phyloP scores from a whole-genome alignment of 2,113 vertebrate species.

The Stigmatopora nigra region DNA sequence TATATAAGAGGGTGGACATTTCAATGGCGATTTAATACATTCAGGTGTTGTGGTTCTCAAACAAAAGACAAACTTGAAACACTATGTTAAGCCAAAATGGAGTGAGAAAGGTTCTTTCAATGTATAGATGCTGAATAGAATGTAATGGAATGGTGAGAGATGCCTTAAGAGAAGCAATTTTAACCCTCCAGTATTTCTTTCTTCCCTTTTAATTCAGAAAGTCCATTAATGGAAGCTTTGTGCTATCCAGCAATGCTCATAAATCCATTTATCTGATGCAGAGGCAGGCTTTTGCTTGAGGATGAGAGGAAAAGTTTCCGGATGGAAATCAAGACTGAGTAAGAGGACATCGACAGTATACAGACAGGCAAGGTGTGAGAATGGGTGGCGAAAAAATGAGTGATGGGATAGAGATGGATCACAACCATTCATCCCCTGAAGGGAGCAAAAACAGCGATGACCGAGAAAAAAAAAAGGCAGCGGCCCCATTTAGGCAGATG shows the following conservation, averaged over 20 bases:
- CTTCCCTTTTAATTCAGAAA: constrained; percentile 80
- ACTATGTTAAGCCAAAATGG: background rate
- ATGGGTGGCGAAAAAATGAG: constrained; percentile 18
- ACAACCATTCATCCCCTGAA: constrained; percentile 69
- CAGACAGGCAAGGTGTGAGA: constrained; percentile 6
- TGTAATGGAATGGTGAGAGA: background rate
- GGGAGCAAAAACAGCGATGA: constrained; percentile 86
- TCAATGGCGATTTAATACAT: background rate
- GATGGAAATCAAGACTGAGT: constrained; percentile 40
- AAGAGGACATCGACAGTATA: constrained; percentile 49
- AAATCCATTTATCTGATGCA: constrained; percentile 90
- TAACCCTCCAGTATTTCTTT: constrained; percentile 28
- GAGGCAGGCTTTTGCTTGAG: constrained; percentile 80
- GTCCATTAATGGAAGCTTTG: constrained; percentile 88
- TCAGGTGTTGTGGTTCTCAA: background rate
- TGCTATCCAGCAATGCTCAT: constrained; percentile 95
- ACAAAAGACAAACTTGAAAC: background rate
- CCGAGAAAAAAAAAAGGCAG: constrained; percentile 68
- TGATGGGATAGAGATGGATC: constrained; percentile 23
- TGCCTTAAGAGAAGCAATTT: constrained; percentile 8
- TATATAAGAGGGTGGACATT: background rate
- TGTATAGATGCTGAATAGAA: background rate
- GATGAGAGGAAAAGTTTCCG: constrained; percentile 61
- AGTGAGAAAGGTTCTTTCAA: background rate
- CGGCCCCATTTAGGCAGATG: constrained; percentile 81